These are phyloP conservation scores for Archocentrus centrarchus DNA, from an alignment of 2,113 vertebrate genomes.

Conservation along the genomic window DNA sequence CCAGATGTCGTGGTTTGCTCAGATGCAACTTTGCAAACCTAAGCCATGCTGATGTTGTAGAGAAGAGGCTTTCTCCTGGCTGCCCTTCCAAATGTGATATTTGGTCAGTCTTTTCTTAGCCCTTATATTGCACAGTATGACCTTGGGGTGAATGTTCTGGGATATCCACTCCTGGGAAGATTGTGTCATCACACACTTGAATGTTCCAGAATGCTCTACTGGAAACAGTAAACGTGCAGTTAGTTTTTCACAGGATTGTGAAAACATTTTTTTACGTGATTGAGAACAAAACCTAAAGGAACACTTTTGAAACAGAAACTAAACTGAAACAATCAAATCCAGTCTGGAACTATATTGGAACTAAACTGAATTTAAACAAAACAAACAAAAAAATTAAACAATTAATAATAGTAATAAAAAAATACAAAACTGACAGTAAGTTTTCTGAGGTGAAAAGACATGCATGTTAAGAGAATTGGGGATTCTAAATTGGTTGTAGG, in stretches of 20 bases:
- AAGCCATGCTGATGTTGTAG: no score
- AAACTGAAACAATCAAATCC: no score
- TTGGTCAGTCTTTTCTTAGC: not conserved
- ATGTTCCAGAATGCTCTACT: not conserved
- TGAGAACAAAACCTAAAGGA: not conserved
- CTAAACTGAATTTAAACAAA: no score
- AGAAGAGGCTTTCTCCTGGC: no score
- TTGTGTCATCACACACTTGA: fast-evolving
- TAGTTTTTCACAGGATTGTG: not conserved
- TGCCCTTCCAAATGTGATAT: no score
- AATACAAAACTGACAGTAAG: not conserved
- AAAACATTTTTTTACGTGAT: not conserved
- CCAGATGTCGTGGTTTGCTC: not conserved
- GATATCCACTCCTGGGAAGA: not conserved
- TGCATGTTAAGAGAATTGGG: no score
- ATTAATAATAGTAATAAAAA: fast-evolving
- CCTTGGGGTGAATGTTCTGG: not conserved
- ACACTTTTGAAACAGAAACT: not conserved
- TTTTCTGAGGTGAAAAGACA: no score
- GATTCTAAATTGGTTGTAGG: no score
- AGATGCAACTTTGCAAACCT: not conserved
- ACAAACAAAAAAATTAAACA: not conserved
- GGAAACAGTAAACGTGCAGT: not conserved
- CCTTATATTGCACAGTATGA: not conserved
- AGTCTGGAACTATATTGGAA: no score